Conservation (phyloP, 2,113 vertebrate species). For the Tamias sibiricus region DNA sequence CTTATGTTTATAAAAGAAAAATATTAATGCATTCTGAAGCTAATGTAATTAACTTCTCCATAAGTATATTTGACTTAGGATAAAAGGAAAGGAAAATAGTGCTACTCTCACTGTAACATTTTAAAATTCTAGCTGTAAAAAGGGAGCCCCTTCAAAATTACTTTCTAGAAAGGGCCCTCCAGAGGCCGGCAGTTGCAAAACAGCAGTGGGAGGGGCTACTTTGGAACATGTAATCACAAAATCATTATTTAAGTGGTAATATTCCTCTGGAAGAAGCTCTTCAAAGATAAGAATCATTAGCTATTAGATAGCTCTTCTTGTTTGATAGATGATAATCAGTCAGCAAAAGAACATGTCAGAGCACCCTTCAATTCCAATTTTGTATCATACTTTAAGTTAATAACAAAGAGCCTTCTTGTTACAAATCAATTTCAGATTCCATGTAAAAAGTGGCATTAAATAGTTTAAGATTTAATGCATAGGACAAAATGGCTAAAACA, state of each 20-base stretch:
- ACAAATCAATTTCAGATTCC: constrained; percentile 28
- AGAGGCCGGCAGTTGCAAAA: neutral
- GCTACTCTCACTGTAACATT: neutral
- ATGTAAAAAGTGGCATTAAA: neutral
- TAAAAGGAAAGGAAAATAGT: neutral
- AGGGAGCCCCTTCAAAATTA: neutral
- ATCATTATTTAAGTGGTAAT: neutral
- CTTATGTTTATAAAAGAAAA: neutral
- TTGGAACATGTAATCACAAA: neutral
- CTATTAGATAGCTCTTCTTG: constrained; percentile 11
- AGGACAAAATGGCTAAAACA: neutral
- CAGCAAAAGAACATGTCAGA: neutral
- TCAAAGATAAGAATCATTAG: constrained; percentile 1
- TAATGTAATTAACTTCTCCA: neutral
- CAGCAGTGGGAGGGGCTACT: neutral
- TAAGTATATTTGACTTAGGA: constrained; percentile 14
- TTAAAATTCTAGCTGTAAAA: constrained; percentile 5
- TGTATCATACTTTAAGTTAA: neutral
- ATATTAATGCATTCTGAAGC: constrained; percentile 9
- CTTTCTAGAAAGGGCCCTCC: constrained; percentile 25
- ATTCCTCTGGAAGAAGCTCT: neutral
- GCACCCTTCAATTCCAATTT: neutral
- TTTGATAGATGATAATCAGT: neutral
- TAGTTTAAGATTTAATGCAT: neutral
- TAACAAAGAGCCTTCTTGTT: neutral